Evolutionary conservation across 2,888 invertebrate genomes (phyloP), one percentile per base, ranked within the genome.

Genomic region (Mimas tiliae): DNA sequence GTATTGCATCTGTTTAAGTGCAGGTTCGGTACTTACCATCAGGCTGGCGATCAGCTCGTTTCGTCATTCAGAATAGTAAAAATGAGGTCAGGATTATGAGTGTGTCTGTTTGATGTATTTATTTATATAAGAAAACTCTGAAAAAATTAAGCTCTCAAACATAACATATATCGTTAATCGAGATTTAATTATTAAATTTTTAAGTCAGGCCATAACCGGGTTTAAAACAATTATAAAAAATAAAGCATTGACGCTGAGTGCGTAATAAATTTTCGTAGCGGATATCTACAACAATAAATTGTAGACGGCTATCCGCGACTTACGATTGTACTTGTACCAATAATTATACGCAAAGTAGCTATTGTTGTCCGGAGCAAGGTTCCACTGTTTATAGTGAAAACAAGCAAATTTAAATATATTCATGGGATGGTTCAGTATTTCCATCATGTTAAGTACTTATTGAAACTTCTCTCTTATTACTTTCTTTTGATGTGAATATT

Each of bases 351-450:
- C 38, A 58, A 58, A 19, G 38, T 55, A 34, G 58, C 42, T 58
- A 58, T 42, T 58, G 38, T 58, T 58, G 38, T n/a, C 12, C 19
- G 14, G 8, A 12, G 19, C 51, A 38, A 38, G 51, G 50, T 64
- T 64, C 51, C 63, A 51, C 51, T 19, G 63, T 16, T 33, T 33
- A 34, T 34, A 33, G 51, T 51, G 51, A 34, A 63, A 51, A 51
- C 38, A 38, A 42, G 38, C 7, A 14, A 38, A 64, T 64, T 64
- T 64, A 42, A 64, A 64, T 64, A 64, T 38, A 51, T 51, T 50
- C 16, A 64, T 64, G 63, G 63, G 16, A 51, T 16, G 50, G 50
- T 38, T 50, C 14, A 51, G 33, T 51, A 38, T 48, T 50, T 64
- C 34, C 50, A 63, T 9, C 51, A 6, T 51, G 19, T 50, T 47